Evolutionary conservation across 2,113 vertebrate genomes (phyloP), one percentile per base, ranked within the genome.

Genomic region (Vimba vimba): DNA sequence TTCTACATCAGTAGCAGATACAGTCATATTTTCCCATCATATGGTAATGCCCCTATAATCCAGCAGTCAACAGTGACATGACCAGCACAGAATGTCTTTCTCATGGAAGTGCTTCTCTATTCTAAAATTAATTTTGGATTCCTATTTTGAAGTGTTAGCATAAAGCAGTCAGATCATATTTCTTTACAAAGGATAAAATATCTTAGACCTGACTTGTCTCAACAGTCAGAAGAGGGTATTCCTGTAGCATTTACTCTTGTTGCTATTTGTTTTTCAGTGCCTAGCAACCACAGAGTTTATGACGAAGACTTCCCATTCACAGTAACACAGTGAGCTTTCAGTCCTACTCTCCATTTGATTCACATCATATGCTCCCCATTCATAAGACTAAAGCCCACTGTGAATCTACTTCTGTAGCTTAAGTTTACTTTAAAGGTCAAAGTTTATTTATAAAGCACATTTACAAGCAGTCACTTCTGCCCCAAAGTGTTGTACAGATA

Each of bases 291-390:
- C 71, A 5, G n/a, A 21, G 57, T 69, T 66, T 79, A 43, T 52
- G 81, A 47, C 64, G 8, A 68, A 23, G 82, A 81, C 71, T 85
- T 86, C 85, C 85, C 76, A 82, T 86, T 55, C 74, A 68, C 81
- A 7, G 25, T 84, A 83, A 62, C 82, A 85, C 50, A 85, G 52
- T 78, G 50, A 82, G 78, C 88, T 84, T 86, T 82, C 87, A 84
- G 68, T 43, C 83, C 33, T 39, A 19, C 76, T 84, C 81, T 30
- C 36, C 30, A 30, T 84, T 86, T 86, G 27, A 81, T 87, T 69
- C 60, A 85, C 19, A 43, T 87, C 85, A 87, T 74, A 57, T 15
- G 15, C n/a, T 47, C 43, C 62, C 43, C 62, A 79, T 66, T 82
- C n/a, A 85, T 74, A 82, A 19, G 59, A 74, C 57, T 30, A 9